Evolutionary conservation across 2,113 vertebrate species (phyloP).

Genomic region (Telmatochromis sp.): DNA sequence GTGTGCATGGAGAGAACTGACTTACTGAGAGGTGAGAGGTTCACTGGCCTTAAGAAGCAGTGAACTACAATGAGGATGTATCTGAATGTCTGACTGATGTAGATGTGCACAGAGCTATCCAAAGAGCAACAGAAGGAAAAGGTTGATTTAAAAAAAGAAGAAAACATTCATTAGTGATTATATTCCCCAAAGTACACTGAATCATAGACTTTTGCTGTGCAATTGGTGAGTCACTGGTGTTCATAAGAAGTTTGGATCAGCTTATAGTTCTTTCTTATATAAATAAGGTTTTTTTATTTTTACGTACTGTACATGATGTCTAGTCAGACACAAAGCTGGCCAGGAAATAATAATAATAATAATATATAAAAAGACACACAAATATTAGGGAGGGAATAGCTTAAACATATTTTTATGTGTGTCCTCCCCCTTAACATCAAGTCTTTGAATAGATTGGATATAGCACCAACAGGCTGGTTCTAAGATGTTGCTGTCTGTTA

Average conservation of each 20-base stretch:
- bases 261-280: slow-evolving; percentile 76
- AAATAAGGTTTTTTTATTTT: slow-evolving; percentile 66
- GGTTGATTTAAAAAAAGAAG: slow-evolving; percentile 30
- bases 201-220: slow-evolving; percentile 67
- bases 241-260: slow-evolving; percentile 73
- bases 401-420: slow-evolving; percentile 54
- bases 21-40: slow-evolving; percentile 23
- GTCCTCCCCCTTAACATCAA: slow-evolving; percentile 59
- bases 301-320: slow-evolving; percentile 72
- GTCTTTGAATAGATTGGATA: slow-evolving; percentile 55
- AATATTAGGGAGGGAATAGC: slow-evolving; percentile 62
- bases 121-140: slow-evolving; percentile 38
- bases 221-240: slow-evolving; percentile 70
- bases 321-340: slow-evolving; percentile 69
- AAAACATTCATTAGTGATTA: slow-evolving; percentile 78
- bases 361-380: slow-evolving; percentile 65
- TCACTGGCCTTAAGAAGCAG: slow-evolving; percentile 6
- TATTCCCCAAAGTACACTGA: slow-evolving; percentile 74
- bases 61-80: slow-evolving; percentile 3
- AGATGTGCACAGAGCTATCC: slow-evolving; percentile 13
- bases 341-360: slow-evolving; percentile 63
- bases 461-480: slow-evolving; percentile 66
- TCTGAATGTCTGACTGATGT: slow-evolving; percentile 40
- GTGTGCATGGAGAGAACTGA: slow-evolving; percentile 42
- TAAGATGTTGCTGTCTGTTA: slow-evolving; percentile 34